Conservation (phyloP, 2,797 vertebrate genomes). For the Sardinella longiceps region DNA sequence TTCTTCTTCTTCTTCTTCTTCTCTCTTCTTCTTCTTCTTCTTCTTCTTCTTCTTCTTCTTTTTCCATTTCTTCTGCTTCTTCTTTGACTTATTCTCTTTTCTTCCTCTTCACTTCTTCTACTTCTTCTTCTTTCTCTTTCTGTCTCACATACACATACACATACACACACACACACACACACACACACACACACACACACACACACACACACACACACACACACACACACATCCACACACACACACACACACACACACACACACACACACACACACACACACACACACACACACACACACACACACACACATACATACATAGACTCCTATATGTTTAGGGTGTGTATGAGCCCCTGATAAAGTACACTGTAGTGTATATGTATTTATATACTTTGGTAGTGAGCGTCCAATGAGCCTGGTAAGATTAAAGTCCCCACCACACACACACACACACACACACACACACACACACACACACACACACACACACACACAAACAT, state of each 20-base stretch:
- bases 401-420: too few relatives aligned
- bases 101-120: not conserved
- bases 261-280: too few relatives aligned
- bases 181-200: not conserved
- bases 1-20: not conserved
- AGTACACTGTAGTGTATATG: not conserved
- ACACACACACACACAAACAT: not conserved
- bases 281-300: too few relatives aligned
- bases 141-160: not conserved
- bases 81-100: too few relatives aligned
- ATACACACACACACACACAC: constrained; percentile 1
- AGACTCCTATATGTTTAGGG: not conserved
- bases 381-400: too few relatives aligned
- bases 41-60: not conserved
- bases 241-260: not conserved
- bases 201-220: not conserved
- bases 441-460: too few relatives aligned
- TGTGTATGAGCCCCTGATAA: not conserved
- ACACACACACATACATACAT: too few relatives aligned
- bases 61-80: not conserved
- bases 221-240: not conserved
- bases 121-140: not conserved
- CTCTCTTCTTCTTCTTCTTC: too few relatives aligned
- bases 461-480: too few relatives aligned
- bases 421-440: too few relatives aligned